A percentile compares a stretch with the other conserved stretches of the same genome.
Evolutionary conservation across 2,797 vertebrate species (phyloP).

Genomic region (Apodemus agrarius): DNA sequence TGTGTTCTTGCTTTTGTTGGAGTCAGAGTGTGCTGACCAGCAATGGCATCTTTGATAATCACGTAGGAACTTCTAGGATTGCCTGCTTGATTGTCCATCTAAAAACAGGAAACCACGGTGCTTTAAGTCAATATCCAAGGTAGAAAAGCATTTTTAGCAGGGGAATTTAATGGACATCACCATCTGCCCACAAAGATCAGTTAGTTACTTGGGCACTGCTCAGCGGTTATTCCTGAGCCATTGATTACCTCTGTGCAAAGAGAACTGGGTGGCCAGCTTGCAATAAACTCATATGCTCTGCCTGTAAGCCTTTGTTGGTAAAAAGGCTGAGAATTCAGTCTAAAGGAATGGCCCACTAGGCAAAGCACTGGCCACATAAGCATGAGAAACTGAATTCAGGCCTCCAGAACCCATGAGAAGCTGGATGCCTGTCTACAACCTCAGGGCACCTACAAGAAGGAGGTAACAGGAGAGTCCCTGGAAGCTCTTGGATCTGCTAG

Average conservation of each 20-base stretch:
- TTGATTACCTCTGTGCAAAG: background rate
- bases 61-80: background rate
- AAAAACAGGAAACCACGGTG: background rate
- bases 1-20: accelerated
- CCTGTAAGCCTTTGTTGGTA: background rate
- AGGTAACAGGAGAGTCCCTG: background rate
- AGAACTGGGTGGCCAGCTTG: background rate
- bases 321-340: background rate
- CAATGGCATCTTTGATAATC: background rate
- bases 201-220: background rate
- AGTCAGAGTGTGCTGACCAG: background rate
- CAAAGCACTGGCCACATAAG: background rate
- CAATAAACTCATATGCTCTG: background rate
- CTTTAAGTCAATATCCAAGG: background rate
- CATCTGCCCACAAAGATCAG: background rate
- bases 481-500: background rate
- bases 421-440: background rate
- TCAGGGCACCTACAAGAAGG: background rate
- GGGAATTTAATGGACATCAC: background rate
- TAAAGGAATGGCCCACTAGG: background rate
- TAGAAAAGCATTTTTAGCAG: background rate
- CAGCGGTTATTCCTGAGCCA: background rate
- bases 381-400: background rate
- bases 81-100: background rate
- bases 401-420: background rate